phyloP scores from a whole-genome alignment of 2,888 invertebrate species.

The Pegoplata infirma region DNA sequence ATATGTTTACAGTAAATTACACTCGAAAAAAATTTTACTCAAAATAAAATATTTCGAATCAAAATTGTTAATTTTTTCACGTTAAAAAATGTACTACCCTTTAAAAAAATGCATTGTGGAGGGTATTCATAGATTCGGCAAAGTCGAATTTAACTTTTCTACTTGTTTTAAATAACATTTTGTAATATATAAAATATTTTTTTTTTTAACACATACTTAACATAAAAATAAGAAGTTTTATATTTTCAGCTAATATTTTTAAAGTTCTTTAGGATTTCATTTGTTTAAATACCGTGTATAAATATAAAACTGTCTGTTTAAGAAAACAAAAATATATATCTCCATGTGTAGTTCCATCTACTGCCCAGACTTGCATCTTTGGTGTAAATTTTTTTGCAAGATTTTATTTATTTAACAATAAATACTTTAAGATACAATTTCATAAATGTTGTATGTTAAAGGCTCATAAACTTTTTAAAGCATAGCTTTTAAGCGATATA shows the following conservation, averaged over 20 bases:
- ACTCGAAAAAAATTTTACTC: too few species aligned
- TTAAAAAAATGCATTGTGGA: too few species aligned
- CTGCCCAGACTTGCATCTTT: constrained; percentile 78
- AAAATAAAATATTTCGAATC: too few species aligned
- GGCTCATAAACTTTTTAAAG: constrained; percentile 55
- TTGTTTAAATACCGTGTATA: constrained; percentile 9
- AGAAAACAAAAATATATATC: too few species aligned
- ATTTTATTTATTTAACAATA: constrained; percentile 37
- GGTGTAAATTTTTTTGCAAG: constrained; percentile 57
- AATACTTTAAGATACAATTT: constrained; percentile 68
- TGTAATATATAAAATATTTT: too few species aligned
- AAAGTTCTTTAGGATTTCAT: not conserved
- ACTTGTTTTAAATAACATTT: too few species aligned
- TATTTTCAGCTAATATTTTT: constrained; percentile 14
- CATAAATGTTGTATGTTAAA: constrained; percentile 68
- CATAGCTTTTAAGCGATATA: constrained; percentile 20
- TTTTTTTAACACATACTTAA: too few species aligned
- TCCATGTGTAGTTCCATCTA: constrained; percentile 75
- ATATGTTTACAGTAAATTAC: too few species aligned
- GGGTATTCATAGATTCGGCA: too few species aligned
- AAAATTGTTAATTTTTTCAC: too few species aligned
- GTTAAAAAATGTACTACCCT: too few species aligned
- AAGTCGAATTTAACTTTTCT: too few species aligned
- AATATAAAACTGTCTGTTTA: constrained; percentile 21
- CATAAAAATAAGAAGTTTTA: constrained; percentile 30